Evolutionary conservation across 2,797 vertebrate species (phyloP).

Genomic region (Bryconaethiops microstoma): DNA sequence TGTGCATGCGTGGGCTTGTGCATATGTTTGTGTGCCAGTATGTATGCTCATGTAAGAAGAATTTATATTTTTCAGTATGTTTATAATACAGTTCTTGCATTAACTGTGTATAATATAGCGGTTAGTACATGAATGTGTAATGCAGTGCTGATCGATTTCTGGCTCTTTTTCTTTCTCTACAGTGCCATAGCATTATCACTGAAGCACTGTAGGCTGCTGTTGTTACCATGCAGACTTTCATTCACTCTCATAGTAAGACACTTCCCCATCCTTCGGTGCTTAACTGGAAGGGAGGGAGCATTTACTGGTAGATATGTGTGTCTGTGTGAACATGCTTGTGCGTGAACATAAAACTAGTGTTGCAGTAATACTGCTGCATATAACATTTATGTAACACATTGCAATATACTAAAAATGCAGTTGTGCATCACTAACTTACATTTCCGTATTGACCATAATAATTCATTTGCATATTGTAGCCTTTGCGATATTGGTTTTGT

Average conservation of each 20-base stretch:
- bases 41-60: too few species aligned
- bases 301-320: conserved; percentile 17
- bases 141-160: conserved; percentile 1
- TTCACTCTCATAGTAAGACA: conserved; percentile 14
- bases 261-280: conserved; percentile 1
- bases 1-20: background rate
- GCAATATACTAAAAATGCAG: too few species aligned
- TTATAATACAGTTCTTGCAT: background rate
- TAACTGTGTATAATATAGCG: conserved; percentile 11
- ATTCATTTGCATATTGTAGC: background rate
- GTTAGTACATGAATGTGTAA: conserved; percentile 15
- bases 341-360: too few species aligned
- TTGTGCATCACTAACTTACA: too few species aligned
- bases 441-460: background rate
- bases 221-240: conserved; percentile 53
- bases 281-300: background rate
- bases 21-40: too few species aligned
- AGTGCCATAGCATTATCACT: background rate
- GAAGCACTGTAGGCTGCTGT: conserved; percentile 8
- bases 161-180: conserved; percentile 2
- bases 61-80: background rate
- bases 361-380: too few species aligned
- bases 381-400: too few species aligned
- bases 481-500: too few species aligned
- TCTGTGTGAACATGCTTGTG: background rate